phyloP scores from a whole-genome alignment of 1,140 invertebrate species.

The Sycophila sp. region DNA sequence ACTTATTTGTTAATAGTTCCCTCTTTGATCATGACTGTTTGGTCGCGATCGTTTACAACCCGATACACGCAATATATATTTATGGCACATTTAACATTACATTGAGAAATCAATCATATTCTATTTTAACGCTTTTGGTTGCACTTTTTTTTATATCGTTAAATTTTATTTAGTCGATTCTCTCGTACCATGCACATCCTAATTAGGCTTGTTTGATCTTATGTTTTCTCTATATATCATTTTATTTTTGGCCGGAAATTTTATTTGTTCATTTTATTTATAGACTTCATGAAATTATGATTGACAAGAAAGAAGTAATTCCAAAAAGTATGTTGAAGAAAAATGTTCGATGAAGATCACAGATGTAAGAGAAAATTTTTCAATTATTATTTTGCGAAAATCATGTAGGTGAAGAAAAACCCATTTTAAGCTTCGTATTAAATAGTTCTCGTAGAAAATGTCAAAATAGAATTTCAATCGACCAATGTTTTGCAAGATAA shows the following conservation, averaged over 20 bases:
- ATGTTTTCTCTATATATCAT: slow-evolving; percentile 7
- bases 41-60: slow-evolving; percentile 2
- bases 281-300: background rate
- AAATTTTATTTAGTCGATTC: background rate
- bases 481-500: too few species aligned
- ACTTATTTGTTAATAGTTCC: slow-evolving; percentile 24
- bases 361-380: too few species aligned
- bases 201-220: slow-evolving; percentile 14
- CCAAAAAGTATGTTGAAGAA: too few species aligned
- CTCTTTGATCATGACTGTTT: background rate
- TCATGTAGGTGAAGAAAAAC: too few species aligned
- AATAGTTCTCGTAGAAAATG: too few species aligned
- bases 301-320: background rate
- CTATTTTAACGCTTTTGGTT: background rate
- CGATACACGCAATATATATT: slow-evolving; percentile 20
- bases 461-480: too few species aligned
- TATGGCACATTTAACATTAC: slow-evolving; percentile 36
- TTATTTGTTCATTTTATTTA: slow-evolving; percentile 19
- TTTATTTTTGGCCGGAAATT: slow-evolving; percentile 11
- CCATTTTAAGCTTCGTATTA: too few species aligned
- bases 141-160: background rate
- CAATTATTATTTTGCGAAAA: too few species aligned
- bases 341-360: too few species aligned
- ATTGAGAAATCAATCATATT: slow-evolving; percentile 20
- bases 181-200: background rate